Evolutionary conservation across 1,140 invertebrate species (phyloP), one percentile per base, ranked within the genome.

Genomic region (Zaprionus ornatus): DNA sequence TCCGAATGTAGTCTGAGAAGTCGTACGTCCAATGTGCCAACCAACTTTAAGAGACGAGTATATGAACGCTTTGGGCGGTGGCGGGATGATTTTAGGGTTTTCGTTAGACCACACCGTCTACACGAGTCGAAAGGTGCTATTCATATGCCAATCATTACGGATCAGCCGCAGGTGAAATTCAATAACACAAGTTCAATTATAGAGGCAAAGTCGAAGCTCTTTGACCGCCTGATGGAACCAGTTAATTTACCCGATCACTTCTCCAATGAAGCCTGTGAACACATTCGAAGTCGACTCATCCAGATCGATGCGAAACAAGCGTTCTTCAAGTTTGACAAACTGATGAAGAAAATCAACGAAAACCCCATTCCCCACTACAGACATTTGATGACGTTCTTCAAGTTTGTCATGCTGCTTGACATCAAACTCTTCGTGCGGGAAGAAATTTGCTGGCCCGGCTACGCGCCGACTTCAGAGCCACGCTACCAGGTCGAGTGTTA

Each of bases 401-500:
- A 61, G 4, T 19, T 73, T 15, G 69, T 57, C n/a, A 52, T 52
- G 10, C 29, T 67, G 1, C 57, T 77, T 0, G 50, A 60, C 0
- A 50, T 77, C 0, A 37, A 77, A 23, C 45, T 77, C 40, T 73
- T 25, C 15, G 32, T 25, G 0, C 9, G 74, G 3, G 1, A 12
- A 1, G 70, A 73, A 12, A 10, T 3, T 21, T 19, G 23, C 45
- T 61, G 42, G 32, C 27, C 55, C 0, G 23, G 29, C 15, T 23
- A 0, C 1, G 2, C 35, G 32, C 62, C 3, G n/a, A n/a, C n/a
- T n/a, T 2, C 7, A 1, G 42, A 66, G 32, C 55, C 35, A 1
- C 68, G 55, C 7, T 67, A 55, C 23, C 74, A 63, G 2, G 1
- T 73, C 19, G 74, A 77, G 0, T 73, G 74, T 29, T 77, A 63